Conservation (phyloP, 2,113 vertebrate genomes). For the Aplodontia rufa region DNA sequence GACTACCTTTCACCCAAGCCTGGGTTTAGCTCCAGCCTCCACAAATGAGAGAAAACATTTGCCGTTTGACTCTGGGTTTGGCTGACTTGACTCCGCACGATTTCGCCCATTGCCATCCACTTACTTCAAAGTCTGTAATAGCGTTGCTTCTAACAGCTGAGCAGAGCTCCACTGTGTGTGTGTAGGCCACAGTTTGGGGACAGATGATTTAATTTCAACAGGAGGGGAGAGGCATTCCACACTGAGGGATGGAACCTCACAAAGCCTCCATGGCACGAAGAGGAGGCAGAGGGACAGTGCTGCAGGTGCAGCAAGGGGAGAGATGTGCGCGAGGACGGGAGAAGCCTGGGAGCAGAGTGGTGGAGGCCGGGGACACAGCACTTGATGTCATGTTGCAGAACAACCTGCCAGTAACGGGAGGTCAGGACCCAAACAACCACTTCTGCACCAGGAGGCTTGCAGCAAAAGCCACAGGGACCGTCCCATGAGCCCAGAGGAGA, state of each 20-base stretch:
- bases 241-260: neutral
- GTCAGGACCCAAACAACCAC: neutral
- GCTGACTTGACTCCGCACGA: too few species aligned
- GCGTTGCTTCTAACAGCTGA: too few species aligned
- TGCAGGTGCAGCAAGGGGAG: neutral
- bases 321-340: too few species aligned
- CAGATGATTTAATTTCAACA: neutral
- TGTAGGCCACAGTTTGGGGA: too few species aligned
- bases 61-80: too few species aligned
- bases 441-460: too few species aligned
- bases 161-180: too few species aligned
- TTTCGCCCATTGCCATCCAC: too few species aligned
- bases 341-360: neutral
- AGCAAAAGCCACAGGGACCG: accelerated
- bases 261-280: neutral
- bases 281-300: neutral
- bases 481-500: neutral
- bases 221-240: neutral
- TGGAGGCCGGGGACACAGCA: neutral
- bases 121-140: too few species aligned
- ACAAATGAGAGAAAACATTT: too few species aligned
- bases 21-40: too few species aligned
- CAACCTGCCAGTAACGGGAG: neutral
- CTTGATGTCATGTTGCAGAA: neutral
- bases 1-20: too few species aligned